Conservation (phyloP, 2,113 vertebrate genomes). For the Brienomyrus longianalis region DNA sequence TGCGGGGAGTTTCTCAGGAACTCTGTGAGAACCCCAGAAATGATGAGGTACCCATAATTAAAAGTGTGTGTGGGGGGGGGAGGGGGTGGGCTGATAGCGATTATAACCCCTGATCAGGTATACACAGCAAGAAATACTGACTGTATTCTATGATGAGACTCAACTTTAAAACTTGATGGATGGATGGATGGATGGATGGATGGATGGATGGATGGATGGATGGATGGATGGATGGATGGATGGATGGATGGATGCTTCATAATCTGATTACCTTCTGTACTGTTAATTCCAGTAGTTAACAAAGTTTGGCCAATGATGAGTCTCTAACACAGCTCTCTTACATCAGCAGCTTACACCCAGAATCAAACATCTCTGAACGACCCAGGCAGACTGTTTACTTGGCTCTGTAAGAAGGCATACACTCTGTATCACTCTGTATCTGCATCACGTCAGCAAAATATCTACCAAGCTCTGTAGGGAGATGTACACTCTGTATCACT, state of each 20-base stretch:
- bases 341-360: not conserved
- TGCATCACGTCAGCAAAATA: not conserved
- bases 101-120: not conserved
- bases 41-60: not conserved
- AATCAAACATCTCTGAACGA: not conserved
- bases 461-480: not conserved
- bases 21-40: not conserved
- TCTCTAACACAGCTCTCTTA: not conserved
- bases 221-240: not conserved
- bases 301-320: not conserved
- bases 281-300: not conserved
- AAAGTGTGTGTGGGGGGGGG: not conserved
- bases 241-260: not conserved
- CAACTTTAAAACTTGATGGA: not conserved
- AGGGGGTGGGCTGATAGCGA: not conserved
- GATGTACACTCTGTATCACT: not conserved
- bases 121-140: not conserved
- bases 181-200: not conserved
- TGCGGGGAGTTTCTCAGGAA: not conserved
- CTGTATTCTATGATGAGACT: not conserved
- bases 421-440: not conserved
- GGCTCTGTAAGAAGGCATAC: not conserved
- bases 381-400: not conserved
- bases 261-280: not conserved
- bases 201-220: not conserved